Evolutionary conservation across 53 echinoderm and acorn worm genomes (phyloP), one percentile per base, ranked within the genome.

Genomic region (Glandiceps talaboti): DNA sequence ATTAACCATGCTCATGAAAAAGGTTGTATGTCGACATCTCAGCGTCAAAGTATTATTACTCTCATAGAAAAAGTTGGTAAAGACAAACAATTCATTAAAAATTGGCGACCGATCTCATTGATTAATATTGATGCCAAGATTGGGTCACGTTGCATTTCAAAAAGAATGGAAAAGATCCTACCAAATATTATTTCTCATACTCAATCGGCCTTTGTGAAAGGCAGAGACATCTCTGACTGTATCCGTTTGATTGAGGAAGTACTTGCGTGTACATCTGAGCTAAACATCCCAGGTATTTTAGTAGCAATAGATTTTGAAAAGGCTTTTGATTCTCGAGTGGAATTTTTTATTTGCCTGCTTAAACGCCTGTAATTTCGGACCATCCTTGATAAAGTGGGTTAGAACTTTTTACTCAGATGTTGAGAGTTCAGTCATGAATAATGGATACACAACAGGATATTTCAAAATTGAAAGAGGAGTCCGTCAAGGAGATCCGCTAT

Each of bases 391-490:
- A 12, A 6, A 20, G 20, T 45, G 64, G 64, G 64, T 45, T 45
- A 45, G 20, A 45, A 45, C 64, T 45, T 20, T 45, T 45, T 45
- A 45, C 64, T 12, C 64, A 45, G 32, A 78, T 26, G 27, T 31
- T 31, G 25, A 25, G 25, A 78, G 32, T n/a, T 78, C 31, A 27
- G 32, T 78, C 12, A 78, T 78, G 1, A 78, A 78, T 32, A 78
- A 32, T 31, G 79, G 79, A 78, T 28, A 30, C 25, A 1, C 27
- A 6, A 31, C 79, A 26, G 79, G 32, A 30, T 78, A 31, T 31
- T 78, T 78, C 26, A 26, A 78, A 14, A 32, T 78, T 14, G 31
- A 78, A 6, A 31, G 79, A 32, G 79, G 79, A 31, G 79, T 78
- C 10, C 31, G 79, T 1, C 79, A 78, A 26, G 79, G 79, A 1